These are phyloP conservation scores for Chromis chromis DNA, from an alignment of 2,797 vertebrate species.

Conservation along the genomic window DNA sequence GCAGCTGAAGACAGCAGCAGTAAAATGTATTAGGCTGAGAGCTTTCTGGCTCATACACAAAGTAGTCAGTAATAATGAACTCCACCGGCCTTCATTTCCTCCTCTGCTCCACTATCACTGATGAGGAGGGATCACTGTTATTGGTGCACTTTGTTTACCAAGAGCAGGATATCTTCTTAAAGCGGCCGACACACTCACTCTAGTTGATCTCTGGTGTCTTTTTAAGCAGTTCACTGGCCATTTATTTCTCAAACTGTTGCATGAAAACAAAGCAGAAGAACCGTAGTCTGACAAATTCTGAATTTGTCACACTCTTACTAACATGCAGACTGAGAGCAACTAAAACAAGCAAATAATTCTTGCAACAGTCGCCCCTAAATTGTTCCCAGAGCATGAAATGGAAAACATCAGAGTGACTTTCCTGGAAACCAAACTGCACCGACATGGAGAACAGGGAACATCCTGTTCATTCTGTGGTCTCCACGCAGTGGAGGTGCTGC, in stretches of 20 bases:
- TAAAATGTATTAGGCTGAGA: conserved; percentile 75
- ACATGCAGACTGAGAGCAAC: conserved; percentile 7
- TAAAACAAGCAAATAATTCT: conserved; percentile 15
- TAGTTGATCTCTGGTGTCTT: background rate
- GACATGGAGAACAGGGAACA: conserved; percentile 23
- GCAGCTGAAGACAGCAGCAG: conserved; percentile 55
- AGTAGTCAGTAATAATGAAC: conserved; percentile 74
- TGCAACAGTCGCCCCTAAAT: conserved; percentile 10
- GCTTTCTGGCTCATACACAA: conserved; percentile 76
- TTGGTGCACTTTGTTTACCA: conserved; percentile 18
- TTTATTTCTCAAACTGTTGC: background rate
- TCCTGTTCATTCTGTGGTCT: conserved; percentile 41
- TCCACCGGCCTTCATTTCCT: conserved; percentile 47
- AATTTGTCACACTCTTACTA: conserved; percentile 16
- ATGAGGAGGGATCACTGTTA: conserved; percentile 28
- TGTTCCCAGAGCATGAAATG: conserved; percentile 30
- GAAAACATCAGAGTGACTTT: conserved; percentile 37
- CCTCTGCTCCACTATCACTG: conserved; percentile 31
- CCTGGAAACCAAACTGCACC: conserved; percentile 37
- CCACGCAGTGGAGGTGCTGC: conserved; percentile 61
- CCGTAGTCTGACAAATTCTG: conserved; percentile 11
- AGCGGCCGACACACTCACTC: background rate
- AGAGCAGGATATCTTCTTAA: conserved; percentile 10
- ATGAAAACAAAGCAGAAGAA: background rate
- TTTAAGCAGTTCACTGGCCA: background rate